These are phyloP conservation scores for Meda fulgida DNA, from an alignment of 2,797 vertebrate species.

Conservation along the genomic window DNA sequence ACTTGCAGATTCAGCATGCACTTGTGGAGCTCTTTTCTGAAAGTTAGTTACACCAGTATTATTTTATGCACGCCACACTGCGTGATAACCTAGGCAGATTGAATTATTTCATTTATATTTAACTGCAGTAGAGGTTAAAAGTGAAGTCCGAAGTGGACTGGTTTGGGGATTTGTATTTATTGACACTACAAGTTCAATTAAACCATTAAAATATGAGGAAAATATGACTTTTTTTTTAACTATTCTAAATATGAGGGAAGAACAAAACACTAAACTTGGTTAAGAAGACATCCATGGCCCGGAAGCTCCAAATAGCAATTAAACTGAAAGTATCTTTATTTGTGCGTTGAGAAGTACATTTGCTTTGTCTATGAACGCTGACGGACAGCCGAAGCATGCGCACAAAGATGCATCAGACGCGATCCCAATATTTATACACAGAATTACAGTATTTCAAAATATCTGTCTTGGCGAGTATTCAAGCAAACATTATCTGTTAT, in stretches of 20 bases:
- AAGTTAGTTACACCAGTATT: constrained; percentile 37
- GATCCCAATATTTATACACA: too few species aligned
- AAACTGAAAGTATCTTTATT: too few species aligned
- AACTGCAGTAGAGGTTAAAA: not conserved
- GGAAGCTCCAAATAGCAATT: too few species aligned
- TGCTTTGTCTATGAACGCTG: too few species aligned
- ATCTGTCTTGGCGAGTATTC: too few species aligned
- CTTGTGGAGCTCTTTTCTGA: constrained; percentile 21
- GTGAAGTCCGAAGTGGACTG: not conserved
- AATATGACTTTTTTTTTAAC: not conserved
- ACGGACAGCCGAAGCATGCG: too few species aligned
- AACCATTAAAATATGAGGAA: not conserved
- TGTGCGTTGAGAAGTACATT: too few species aligned
- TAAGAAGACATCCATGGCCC: too few species aligned
- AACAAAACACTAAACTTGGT: not conserved
- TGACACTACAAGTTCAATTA: not conserved
- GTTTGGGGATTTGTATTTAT: not conserved
- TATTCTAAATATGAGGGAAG: not conserved
- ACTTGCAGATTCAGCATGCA: constrained; percentile 34
- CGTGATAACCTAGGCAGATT: not conserved
- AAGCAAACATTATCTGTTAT: too few species aligned
- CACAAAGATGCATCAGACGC: too few species aligned
- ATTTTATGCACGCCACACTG: not conserved
- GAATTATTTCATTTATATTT: not conserved
- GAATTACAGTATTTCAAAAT: too few species aligned